phyloP scores from a whole-genome alignment of 35 echinoderm and acorn worm genomes.

The Diadema setosum region DNA sequence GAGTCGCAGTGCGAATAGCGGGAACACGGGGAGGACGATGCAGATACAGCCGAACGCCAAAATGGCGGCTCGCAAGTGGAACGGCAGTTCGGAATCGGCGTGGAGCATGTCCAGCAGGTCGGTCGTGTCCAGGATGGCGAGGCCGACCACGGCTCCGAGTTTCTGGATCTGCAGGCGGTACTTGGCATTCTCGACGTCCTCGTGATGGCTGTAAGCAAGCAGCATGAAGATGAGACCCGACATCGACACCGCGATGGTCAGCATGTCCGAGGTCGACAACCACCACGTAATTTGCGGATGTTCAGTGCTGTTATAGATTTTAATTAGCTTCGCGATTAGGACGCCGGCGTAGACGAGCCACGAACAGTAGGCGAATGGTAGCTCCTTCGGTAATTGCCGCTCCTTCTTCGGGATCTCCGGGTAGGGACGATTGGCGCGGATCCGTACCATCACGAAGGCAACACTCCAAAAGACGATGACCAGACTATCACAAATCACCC shows the following conservation, averaged over 20 bases:
- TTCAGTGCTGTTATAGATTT: conserved; percentile 50
- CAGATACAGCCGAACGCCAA: conserved; percentile 76
- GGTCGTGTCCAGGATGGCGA: conserved; percentile 75
- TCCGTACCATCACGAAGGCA: conserved; percentile 52
- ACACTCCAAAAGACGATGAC: conserved; percentile 52
- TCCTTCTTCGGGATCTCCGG: conserved; percentile 40
- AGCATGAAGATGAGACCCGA: conserved; percentile 61
- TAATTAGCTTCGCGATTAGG: conserved; percentile 57
- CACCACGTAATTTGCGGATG: conserved; percentile 7
- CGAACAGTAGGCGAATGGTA: conserved; percentile 71
- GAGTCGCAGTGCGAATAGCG: conserved; percentile 61
- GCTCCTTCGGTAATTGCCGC: conserved; percentile 38
- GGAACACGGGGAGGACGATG: conserved; percentile 62
- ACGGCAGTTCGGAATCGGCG: not conserved
- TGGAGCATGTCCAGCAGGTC: conserved; percentile 72
- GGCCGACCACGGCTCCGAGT: conserved; percentile 43
- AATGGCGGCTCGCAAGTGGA: conserved; percentile 30
- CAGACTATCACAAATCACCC: conserved; percentile 60
- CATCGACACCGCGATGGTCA: conserved; percentile 78
- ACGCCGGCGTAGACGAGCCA: conserved; percentile 80
- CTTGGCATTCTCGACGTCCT: conserved; percentile 50
- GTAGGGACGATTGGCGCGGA: not conserved
- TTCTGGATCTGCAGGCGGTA: conserved; percentile 72
- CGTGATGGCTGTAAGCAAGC: conserved; percentile 76
- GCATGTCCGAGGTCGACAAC: conserved; percentile 53